Base-by-base conservation (phyloP, 2,113 vertebrate genomes). In the Caranx ignobilis region DNA sequence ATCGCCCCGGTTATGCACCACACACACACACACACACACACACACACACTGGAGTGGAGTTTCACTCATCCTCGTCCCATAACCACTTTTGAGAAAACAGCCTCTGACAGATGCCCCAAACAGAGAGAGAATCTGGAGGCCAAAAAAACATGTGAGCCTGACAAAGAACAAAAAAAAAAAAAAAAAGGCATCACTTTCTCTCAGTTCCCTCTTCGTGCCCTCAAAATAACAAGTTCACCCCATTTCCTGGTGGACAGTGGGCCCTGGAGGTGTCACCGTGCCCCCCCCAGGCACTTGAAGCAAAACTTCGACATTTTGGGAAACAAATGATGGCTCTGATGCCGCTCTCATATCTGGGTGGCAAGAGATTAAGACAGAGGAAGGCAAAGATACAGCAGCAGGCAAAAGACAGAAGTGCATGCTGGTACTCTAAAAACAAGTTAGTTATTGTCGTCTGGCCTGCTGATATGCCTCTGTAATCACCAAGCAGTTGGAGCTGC, bases 21-120 rank as follows among this genome's bases (percentile, higher is more conserved):
- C 59, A 34, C 82, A 19, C 62, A 31, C 63, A 50, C 62, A 59
- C 54, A 71, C 81, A 56, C 74, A 1, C 72, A 19, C 55, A 18
- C 39, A 21, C 47, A 73, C 64, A 15, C 41, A 56, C 43, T 45
- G 11, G 63, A 54, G n/a, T 9, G 7, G n/a, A n/a, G n/a, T 68
- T 63, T 82, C 89, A 75, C 84, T 88, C 88, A 83, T 73, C 67
- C 71, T 75, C 18, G 39, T 86, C 81, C 75, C 84, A 78, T 73
- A 82, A 87, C 76, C 74, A 79, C 87, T 90, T 89, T 91, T 66
- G 69, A 89, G 90, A 87, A 88, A 91, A 89, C 84, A 83, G 79
- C 81, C 84, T 84, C 68, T 80, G 87, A 91, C 90, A 88, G 81
- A 89, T 84, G 89, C 77, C 88, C 88, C 54, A 45, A 82, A 90